Evolutionary conservation across 2,888 invertebrate species (phyloP), one percentile per base, ranked within the genome.

Genomic region (Scaptodrosophila latifasciaeformis): DNA sequence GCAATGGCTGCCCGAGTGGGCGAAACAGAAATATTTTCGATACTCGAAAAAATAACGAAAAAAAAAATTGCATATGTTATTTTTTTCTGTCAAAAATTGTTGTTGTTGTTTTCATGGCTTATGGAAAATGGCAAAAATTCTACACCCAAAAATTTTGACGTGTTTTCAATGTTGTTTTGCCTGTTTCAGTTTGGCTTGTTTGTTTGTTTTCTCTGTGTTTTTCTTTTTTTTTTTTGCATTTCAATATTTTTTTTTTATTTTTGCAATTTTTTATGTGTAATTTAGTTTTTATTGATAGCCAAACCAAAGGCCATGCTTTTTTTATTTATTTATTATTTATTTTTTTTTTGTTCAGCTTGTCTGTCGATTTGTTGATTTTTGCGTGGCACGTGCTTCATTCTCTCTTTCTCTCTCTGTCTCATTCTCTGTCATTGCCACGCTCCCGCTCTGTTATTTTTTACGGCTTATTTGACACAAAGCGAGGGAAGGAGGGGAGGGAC

Each of bases 271-370:
- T 54, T 46, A 13, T 31, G 53, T 70, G 75, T 65, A 70, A 67
- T 70, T 74, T 70, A 44, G 60, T 60, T 70, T 70, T 60, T 75
- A 75, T 75, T 68, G 71, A 70, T 62, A 62, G 51, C 54, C 55
- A 17, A 2, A 3, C 1, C 15, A 12, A 4, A 10, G 12, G 31
- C n/a, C 31, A 19, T 34, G 34, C 10, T 17, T 7, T 10, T 5
- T 42, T 12, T 29, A 10, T 21, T 15, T 27, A n/a, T 43, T 10
- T 27, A 21, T 47, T 35, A 62, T 17, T 39, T 29, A n/a, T 40
- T 13, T 29, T 50, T 19, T 37, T 19, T 10, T 9, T 35, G 7
- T 12, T 15, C 18, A 19, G n/a, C 6, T 45, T 37, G 30, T 17
- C 47, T 58, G 54, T 54, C 67, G 59, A 66, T 62, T 74, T 70